These are phyloP conservation scores for Drosophila orosa DNA, from an alignment of 1,140 invertebrate species.

Conservation along the genomic window DNA sequence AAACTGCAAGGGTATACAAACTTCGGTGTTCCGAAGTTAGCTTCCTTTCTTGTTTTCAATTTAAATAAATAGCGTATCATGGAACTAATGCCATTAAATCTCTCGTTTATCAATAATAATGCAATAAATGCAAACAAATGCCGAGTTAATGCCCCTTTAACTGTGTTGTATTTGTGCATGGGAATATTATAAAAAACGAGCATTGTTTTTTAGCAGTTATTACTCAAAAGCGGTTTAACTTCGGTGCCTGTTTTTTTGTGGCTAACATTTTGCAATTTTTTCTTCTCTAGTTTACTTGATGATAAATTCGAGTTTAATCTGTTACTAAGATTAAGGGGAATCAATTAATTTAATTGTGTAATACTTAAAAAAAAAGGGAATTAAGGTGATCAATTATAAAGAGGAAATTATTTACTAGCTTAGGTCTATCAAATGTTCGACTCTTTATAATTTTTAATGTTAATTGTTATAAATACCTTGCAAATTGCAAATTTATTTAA, in stretches of 20 bases:
- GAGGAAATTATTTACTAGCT: background rate
- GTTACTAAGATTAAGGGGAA: background rate
- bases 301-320: background rate
- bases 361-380: too few species aligned
- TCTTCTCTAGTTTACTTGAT: background rate
- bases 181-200: background rate
- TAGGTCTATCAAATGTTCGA: background rate
- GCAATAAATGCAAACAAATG: slow-evolving; percentile 18
- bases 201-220: background rate
- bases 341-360: slow-evolving; percentile 8
- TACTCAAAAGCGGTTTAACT: slow-evolving; percentile 7
- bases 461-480: too few species aligned
- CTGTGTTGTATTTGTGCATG: background rate
- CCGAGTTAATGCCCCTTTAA: slow-evolving; percentile 17
- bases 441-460: background rate
- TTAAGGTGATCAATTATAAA: slow-evolving; percentile 1
- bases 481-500: too few species aligned
- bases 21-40: too few species aligned
- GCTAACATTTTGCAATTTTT: background rate
- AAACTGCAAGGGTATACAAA: too few species aligned
- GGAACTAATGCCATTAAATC: slow-evolving; percentile 18
- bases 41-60: too few species aligned
- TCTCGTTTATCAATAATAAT: slow-evolving; percentile 30
- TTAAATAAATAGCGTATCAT: slow-evolving; percentile 8
- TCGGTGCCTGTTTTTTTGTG: slow-evolving; percentile 2